Conservation (phyloP, 1,140 invertebrate species). For the Pseudomyrmex flavicornis region DNA sequence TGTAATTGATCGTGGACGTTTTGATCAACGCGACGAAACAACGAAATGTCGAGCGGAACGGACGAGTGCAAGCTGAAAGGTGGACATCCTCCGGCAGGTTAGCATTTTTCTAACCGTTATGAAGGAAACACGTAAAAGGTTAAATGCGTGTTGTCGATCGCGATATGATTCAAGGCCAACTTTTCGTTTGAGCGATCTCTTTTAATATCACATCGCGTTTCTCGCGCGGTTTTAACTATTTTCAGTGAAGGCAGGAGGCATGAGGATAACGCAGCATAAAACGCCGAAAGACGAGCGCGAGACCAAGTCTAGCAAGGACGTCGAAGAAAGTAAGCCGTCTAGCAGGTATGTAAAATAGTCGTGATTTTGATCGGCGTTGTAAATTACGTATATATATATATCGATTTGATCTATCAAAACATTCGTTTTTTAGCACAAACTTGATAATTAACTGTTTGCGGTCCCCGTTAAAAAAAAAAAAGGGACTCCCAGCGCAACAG, state of each 20-base stretch:
- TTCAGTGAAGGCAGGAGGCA: constrained; percentile 95
- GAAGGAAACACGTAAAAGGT: background rate
- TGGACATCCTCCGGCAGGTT: constrained; percentile 94
- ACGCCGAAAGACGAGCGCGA: constrained; percentile 87
- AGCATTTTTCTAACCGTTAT: constrained; percentile 20
- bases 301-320: constrained; percentile 83
- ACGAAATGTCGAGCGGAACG: constrained; percentile 85
- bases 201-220: constrained; percentile 8
- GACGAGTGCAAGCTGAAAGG: constrained; percentile 89
- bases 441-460: background rate
- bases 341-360: constrained; percentile 72
- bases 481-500: background rate
- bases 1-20: background rate
- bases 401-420: background rate
- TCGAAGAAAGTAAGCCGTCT: constrained; percentile 81
- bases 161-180: constrained; percentile 65
- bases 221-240: constrained; percentile 48
- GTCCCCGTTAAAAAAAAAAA: background rate
- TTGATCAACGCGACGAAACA: background rate
- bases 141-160: constrained; percentile 57
- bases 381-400: too few species aligned
- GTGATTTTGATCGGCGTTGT: background rate
- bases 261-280: constrained; percentile 96
- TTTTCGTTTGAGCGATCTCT: background rate
- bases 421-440: background rate